Evolutionary conservation across 2,888 invertebrate species (phyloP), one percentile per base, ranked within the genome.

Genomic region (Amphipoea oculea): DNA sequence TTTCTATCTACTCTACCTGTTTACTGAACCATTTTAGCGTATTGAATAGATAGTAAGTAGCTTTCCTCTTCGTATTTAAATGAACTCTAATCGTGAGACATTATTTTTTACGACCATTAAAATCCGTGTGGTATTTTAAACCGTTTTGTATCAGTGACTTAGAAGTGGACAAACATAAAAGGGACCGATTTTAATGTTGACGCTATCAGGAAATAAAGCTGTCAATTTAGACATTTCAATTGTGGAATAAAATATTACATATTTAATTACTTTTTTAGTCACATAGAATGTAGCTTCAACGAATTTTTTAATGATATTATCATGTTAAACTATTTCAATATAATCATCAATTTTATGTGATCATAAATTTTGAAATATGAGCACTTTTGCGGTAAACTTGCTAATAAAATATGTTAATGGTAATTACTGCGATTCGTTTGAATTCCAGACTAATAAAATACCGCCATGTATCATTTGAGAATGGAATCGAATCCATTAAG

Each of bases 91-190:
- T 93, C 92, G 89, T 87, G 83, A 83, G 88, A 90, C 93, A 93
- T 93, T 92, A 92, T 93, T 92, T 92, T 89, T 94, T 92, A 91
- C 90, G 92, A 90, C 87, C 90, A 91, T 92, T 92, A 92, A 86
- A 93, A 93, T 92, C 92, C 92, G 90, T 92, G 89, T 90, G 91
- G 92, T 91, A 91, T 94, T 88, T 93, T 91, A 90, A 90, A 89
- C 85, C 86, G 80, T 86, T 88, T 83, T 87, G 82, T 87, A 85
- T 90, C 87, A 83, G 78, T 87, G 89, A 91, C 88, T 92, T 86
- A 86, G 84, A 90, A 90, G 89, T 91, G 88, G 89, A 88, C 86
- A 86, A 86, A 89, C 90, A 90, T 90, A 87, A 92, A 92, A 89
- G 88, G 86, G 80, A 76, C 90, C 89, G 90, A 90, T 91, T 89